Evolutionary conservation across 53 echinoderm and acorn worm species (phyloP).

Genomic region (Echinometra lucunter): DNA sequence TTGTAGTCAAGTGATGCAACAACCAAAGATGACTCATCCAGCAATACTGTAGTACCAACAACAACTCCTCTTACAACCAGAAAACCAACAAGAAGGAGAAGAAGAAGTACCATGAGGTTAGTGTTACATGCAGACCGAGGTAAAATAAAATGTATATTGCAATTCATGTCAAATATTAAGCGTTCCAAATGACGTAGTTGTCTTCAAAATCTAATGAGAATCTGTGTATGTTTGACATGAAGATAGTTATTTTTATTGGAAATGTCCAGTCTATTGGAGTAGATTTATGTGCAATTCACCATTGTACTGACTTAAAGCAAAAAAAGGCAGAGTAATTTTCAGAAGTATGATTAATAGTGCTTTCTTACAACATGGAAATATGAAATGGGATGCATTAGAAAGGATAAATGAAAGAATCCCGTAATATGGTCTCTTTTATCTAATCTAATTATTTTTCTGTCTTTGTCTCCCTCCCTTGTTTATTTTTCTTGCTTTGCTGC

Average conservation of each 20-base stretch:
- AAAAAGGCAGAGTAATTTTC: not conserved
- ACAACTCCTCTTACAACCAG: conserved; percentile 47
- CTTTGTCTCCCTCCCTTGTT: not conserved
- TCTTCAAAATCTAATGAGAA: not conserved
- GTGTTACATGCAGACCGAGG: not conserved
- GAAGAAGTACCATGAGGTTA: conserved; percentile 50
- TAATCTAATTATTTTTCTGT: not conserved
- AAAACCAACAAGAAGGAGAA: conserved; percentile 57
- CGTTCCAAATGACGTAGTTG: not conserved
- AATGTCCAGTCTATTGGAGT: not conserved
- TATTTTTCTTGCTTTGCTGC: not conserved
- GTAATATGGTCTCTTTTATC: not conserved
- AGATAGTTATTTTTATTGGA: not conserved
- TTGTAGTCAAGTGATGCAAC: conserved; percentile 35
- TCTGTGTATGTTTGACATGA: not conserved
- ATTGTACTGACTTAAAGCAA: not conserved
- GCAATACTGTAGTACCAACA: conserved; percentile 48
- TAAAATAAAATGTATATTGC: not conserved
- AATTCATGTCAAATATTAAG: not conserved
- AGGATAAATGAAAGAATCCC: not conserved
- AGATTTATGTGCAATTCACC: not conserved
- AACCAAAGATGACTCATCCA: conserved; percentile 65
- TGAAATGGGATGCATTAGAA: not conserved
- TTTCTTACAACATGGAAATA: not conserved
- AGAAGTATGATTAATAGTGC: not conserved